Base-by-base conservation (phyloP, 64 coral and sea anemone species). In the Montipora foliosa region DNA sequence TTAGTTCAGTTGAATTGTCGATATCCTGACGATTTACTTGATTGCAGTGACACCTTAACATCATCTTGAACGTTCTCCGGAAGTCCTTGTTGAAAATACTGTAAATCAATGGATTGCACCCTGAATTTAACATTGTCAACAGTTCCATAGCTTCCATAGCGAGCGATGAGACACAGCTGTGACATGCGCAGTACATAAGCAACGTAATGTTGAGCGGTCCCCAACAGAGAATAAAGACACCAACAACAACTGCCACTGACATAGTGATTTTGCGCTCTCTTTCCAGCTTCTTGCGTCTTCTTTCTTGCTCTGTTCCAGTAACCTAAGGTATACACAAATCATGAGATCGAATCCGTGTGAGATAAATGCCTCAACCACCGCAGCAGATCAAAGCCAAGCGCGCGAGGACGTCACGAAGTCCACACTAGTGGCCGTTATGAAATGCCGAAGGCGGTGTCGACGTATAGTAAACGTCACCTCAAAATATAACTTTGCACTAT, bases 191-290 rank as follows among this genome's bases (percentile, higher is more conserved):
- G 87, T 96, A 96, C 15, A 91, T 78, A 24, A 96, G 52, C 9
- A 96, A 82, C 48, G 91, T 89, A 57, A 94, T 88, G 82, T 96
- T 96, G 14, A 96, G 83, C 44, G 95, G 92, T n/a, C 88, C 95
- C 95, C 95, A 96, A 7, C 95, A 96, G 44, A 96, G 50, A 49
- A 96, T 94, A 24, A 96, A 96, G 64, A 96, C 76, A 16, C 95
- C 95, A 5, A 96, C 82, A 6, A 96, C 95, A 61, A 94, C 75
- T 57, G 95, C 91, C 75, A 96, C 92, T 14, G 91, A 87, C 3
- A 94, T 14, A 10, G 95, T 96, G 45, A 96, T 90, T 91, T 96
- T 96, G 44, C 95, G 83, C n/a, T 96, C 95, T 60, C 79, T 91
- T 11, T 96, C 95, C 20, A 96, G 58, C 2, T 53, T 79, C 5